A percentile compares a stretch with the other conserved stretches of the same genome.
Evolutionary conservation across 2,888 invertebrate species (phyloP).

Genomic region (Alloscopus bannaensis): DNA sequence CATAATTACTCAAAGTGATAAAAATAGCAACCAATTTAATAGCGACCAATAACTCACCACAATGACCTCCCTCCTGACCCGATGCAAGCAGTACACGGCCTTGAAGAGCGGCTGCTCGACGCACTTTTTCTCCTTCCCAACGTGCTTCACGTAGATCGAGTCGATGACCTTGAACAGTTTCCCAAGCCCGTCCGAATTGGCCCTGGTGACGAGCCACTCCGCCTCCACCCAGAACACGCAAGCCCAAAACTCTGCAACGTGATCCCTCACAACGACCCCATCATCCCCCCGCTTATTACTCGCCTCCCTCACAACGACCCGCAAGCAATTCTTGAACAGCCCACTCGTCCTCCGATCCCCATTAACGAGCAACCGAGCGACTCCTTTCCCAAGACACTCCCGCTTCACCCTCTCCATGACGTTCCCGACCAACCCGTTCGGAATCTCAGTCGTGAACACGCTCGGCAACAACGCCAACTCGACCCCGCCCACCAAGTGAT

Average conservation of each 20-base stretch:
- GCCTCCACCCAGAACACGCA: constrained; percentile 71
- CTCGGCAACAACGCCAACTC: not conserved
- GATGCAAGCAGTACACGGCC: constrained; percentile 70
- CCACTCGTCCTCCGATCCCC: constrained; percentile 39
- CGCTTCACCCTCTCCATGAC: constrained; percentile 40
- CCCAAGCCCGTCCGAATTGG: constrained; percentile 55
- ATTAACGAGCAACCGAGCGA: constrained; percentile 41
- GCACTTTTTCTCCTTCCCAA: constrained; percentile 23
- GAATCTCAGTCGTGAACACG: constrained; percentile 36
- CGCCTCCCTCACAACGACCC: constrained; percentile 35
- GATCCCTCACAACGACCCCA: constrained; percentile 19
- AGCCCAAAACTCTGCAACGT: constrained; percentile 70
- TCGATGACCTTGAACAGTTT: constrained; percentile 70
- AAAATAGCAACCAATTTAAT: not conserved
- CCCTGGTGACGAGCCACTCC: constrained; percentile 68
- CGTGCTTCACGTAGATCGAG: constrained; percentile 61
- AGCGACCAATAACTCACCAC: constrained; percentile 38
- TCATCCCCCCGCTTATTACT: not conserved
- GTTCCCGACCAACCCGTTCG: constrained; percentile 39
- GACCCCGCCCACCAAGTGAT: constrained; percentile 7
- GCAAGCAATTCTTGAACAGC: constrained; percentile 48
- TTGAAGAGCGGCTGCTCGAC: constrained; percentile 66
- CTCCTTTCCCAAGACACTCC: constrained; percentile 42
- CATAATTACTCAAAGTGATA: no score
- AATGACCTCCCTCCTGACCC: constrained; percentile 64